Percentiles rank a stretch among this genome's conserved stretches.
Evolutionary conservation across 1,140 invertebrate genomes (phyloP).

Genomic region (Aphis gossypii): DNA sequence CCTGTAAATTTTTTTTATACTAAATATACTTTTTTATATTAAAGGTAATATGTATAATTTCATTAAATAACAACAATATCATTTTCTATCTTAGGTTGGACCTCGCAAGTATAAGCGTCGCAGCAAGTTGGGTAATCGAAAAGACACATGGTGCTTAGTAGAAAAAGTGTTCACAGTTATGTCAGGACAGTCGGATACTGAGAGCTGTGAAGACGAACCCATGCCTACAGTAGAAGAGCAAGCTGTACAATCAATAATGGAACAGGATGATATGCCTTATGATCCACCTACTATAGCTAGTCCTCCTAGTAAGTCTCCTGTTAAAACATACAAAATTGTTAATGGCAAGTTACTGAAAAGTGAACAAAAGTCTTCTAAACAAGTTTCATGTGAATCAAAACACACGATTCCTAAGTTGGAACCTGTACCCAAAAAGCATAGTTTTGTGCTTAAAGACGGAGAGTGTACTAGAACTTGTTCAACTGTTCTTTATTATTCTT

Average conservation of each 20-base stretch:
- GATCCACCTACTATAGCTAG: neutral
- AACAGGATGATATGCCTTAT: neutral
- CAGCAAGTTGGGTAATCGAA: conserved; percentile 75
- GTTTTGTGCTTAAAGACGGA: conserved; percentile 65
- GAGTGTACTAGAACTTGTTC: conserved; percentile 57
- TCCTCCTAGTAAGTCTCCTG: conserved; percentile 62
- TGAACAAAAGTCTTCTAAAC: conserved; percentile 60
- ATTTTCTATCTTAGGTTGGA: conserved; percentile 68
- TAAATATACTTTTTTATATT: neutral
- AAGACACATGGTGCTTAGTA: conserved; percentile 63
- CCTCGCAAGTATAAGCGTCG: conserved; percentile 81
- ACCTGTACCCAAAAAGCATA: conserved; percentile 68
- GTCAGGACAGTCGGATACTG: conserved; percentile 65
- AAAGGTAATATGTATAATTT: neutral
- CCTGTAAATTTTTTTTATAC: conserved; percentile 43
- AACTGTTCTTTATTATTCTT: conserved; percentile 37
- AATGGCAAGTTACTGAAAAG: conserved; percentile 66
- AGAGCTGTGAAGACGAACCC: conserved; percentile 63
- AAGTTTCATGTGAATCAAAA: conserved; percentile 59
- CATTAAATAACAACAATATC: neutral
- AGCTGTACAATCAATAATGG: conserved; percentile 62
- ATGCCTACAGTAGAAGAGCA: conserved; percentile 65
- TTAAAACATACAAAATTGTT: conserved; percentile 64
- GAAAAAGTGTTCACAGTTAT: conserved; percentile 63
- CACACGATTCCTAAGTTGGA: conserved; percentile 66